A percentile compares a stretch with the other conserved stretches of the same genome.
These are phyloP conservation scores for Hypsibius dujardini DNA, from an alignment of 1,140 invertebrate species.

Conservation along the genomic window DNA sequence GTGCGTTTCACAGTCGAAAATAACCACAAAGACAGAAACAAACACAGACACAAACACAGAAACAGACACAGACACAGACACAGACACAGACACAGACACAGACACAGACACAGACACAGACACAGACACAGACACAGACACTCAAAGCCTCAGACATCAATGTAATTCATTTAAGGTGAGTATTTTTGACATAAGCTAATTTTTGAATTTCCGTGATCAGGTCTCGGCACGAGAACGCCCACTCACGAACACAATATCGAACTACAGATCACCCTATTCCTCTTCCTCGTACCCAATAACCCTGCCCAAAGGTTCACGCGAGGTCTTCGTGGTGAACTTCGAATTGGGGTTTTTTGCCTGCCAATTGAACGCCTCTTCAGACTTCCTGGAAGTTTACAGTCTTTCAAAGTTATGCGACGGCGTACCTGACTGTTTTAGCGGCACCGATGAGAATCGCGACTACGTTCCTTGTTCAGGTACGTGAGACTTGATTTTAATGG, in stretches of 20 bases:
- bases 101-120: too few species aligned
- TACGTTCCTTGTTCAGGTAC: conserved; percentile 81
- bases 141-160: too few species aligned
- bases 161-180: too few species aligned
- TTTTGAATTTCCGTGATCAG: too few species aligned
- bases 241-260: background rate
- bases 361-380: conserved; percentile 83
- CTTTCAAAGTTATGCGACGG: conserved; percentile 82
- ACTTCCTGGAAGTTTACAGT: conserved; percentile 80
- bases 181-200: too few species aligned
- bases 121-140: too few species aligned
- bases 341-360: conserved; percentile 92
- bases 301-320: conserved; percentile 34
- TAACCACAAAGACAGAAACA: too few species aligned
- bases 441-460: conserved; percentile 66
- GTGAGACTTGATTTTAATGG: conserved; percentile 23
- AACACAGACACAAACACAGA: too few species aligned
- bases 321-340: conserved; percentile 86
- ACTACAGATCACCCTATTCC: background rate
- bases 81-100: too few species aligned
- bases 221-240: too few species aligned
- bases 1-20: too few species aligned
- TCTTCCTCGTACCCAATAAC: background rate
- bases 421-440: conserved; percentile 65
- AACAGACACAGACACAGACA: too few species aligned